These are phyloP conservation scores for Notarius quadriscutis DNA, from an alignment of 2,113 vertebrate genomes.

Conservation along the genomic window DNA sequence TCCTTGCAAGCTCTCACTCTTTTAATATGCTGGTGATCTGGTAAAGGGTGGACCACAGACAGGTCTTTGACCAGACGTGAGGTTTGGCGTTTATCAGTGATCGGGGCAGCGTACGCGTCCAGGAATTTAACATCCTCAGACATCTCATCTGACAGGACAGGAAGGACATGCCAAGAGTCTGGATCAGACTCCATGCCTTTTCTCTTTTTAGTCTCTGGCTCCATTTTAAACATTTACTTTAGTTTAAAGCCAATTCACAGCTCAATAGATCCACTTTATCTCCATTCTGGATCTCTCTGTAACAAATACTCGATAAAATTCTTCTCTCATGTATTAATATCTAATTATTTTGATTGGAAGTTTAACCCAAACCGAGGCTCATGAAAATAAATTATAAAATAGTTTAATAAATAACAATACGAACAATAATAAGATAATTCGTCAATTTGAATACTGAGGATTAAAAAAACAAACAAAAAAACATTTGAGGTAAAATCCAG, in stretches of 20 bases:
- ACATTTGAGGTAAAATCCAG: too few species aligned
- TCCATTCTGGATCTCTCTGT: background rate
- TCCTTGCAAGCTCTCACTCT: constrained; percentile 74
- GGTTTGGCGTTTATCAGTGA: constrained; percentile 79
- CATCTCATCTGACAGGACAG: constrained; percentile 81
- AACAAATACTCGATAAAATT: background rate
- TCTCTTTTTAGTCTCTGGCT: constrained; percentile 71
- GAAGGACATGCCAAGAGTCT: constrained; percentile 68
- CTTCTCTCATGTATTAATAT: background rate
- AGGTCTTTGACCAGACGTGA: constrained; percentile 78
- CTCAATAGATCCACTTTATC: background rate
- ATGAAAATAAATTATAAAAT: background rate
- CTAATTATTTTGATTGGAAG: background rate
- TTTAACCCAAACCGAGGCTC: background rate
- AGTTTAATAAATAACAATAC: background rate
- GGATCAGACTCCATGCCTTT: constrained; percentile 47
- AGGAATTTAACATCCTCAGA: constrained; percentile 69
- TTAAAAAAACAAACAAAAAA: background rate
- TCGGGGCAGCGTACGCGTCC: constrained; percentile 74
- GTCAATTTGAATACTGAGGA: background rate
- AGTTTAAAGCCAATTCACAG: background rate
- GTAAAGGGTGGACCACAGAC: constrained; percentile 67
- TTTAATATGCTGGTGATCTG: constrained; percentile 77
- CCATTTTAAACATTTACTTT: constrained; percentile 57
- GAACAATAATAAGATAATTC: background rate